Evolutionary conservation across 2,797 vertebrate genomes (phyloP), one percentile per base, ranked within the genome.

Genomic region (Schizothorax lantsangensis): DNA sequence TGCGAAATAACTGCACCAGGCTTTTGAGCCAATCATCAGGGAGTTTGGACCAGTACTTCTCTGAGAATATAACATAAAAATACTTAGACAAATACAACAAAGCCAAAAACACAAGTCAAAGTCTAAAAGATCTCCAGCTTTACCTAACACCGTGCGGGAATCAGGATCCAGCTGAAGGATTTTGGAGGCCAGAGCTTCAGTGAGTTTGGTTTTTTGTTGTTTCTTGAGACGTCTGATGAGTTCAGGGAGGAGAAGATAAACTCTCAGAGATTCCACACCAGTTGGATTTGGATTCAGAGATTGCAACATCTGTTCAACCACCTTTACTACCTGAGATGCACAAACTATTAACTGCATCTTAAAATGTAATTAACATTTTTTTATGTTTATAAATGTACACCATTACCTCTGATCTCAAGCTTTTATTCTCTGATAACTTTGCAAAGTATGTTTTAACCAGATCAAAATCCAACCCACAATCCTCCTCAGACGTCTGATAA

Each of bases 231-330:
- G 68, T 23, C 85, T 78, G 40, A 95, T 81, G 66, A 96, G 91
- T 49, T 93, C 89, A n/a, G 94, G 93, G 66, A 96, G 75, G 84
- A 95, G 90, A 86, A 95, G 89, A 85, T 93, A 95, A 89, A 94
- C 57, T 88, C 94, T 93, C 79, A 95, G 89, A 73, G 88, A 91
- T 89, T 95, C 95, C 15, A 90, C 90, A 2, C 91, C 92, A 80
- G 78, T 59, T 40, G 86, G 89, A 38, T 86, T 89, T 33, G 78
- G 59, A 59, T 77, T 54, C 87, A 95, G 59, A 3, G 90, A 91
- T 0, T 79, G 84, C 49, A 95, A 57, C 47, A 96, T 83, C 0
- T 57, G 0, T 21, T 66, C 15, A 15, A 95, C 88, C 23, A 79
- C 82, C 0, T 79, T 88, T 82, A 85, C 83, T 15, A 96, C 89